Conservation (phyloP, 2,113 vertebrate genomes). For the Phodopus roborovskii region DNA sequence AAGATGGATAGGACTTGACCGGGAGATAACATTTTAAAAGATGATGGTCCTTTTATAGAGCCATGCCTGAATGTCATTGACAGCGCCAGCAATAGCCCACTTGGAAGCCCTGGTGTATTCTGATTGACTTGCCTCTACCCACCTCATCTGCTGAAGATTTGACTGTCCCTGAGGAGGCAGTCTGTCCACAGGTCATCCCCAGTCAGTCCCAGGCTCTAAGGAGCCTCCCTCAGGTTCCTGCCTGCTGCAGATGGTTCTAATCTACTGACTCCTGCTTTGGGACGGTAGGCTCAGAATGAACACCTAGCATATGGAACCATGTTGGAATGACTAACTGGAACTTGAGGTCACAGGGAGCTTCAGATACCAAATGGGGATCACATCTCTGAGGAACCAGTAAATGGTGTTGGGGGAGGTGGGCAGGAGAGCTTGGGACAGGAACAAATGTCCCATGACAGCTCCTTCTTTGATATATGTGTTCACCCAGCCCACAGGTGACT, state of each 20-base stretch:
- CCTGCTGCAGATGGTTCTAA: background rate
- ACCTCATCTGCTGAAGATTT: background rate
- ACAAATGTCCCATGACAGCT: fast-evolving
- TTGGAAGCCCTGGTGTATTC: background rate
- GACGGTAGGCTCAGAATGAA: background rate
- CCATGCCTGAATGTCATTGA: fast-evolving
- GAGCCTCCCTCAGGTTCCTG: background rate
- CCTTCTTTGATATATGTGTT: fast-evolving
- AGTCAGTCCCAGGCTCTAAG: background rate
- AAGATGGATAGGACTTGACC: background rate
- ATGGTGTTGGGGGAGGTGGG: background rate
- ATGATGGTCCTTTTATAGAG: background rate
- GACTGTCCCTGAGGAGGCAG: background rate
- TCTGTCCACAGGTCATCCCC: background rate
- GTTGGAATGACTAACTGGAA: background rate
- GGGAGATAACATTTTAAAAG: background rate
- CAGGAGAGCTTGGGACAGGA: background rate
- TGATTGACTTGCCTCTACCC: background rate
- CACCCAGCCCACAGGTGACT: background rate
- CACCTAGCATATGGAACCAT: fast-evolving
- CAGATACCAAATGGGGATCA: background rate
- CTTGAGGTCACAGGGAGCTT: background rate
- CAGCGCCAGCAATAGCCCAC: fast-evolving
- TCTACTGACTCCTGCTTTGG: background rate
- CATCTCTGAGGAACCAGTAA: background rate